These are phyloP conservation scores for Apeira syringaria DNA, from an alignment of 2,888 invertebrate species.

Conservation along the genomic window DNA sequence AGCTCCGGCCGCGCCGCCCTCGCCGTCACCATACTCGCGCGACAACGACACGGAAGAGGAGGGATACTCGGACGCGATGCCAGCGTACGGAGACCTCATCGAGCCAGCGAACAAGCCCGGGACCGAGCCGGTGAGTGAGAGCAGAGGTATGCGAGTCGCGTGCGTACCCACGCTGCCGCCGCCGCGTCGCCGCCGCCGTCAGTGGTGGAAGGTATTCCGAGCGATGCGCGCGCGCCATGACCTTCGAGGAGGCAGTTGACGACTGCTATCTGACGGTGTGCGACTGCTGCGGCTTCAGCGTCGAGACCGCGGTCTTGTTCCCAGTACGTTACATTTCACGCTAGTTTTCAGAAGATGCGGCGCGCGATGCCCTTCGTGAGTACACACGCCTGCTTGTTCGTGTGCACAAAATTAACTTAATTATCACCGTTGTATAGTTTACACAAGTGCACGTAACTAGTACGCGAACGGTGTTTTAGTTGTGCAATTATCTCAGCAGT, in stretches of 20 bases:
- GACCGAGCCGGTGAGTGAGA: slow-evolving; percentile 64
- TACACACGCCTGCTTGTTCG: slow-evolving; percentile 60
- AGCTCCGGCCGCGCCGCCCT: slow-evolving; percentile 57
- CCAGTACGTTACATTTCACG: slow-evolving; percentile 79
- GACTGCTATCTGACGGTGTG: slow-evolving; percentile 78
- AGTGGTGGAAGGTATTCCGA: slow-evolving; percentile 63
- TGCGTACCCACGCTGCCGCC: slow-evolving; percentile 24
- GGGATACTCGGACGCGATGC: slow-evolving; percentile 75
- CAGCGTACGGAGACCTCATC: slow-evolving; percentile 81
- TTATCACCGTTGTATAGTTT: slow-evolving; percentile 35
- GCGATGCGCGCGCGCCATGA: slow-evolving; percentile 81
- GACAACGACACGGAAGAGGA: slow-evolving; percentile 74
- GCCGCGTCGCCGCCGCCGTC: slow-evolving; percentile 33
- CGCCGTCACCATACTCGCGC: slow-evolving; percentile 66
- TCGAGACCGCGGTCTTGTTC: slow-evolving; percentile 74
- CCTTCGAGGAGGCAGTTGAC: slow-evolving; percentile 77
- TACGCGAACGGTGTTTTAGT: slow-evolving; percentile 4
- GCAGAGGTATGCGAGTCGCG: slow-evolving; percentile 32
- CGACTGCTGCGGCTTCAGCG: slow-evolving; percentile 82
- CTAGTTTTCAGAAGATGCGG: slow-evolving; percentile 69
- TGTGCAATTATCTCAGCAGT: slow-evolving; percentile 8
- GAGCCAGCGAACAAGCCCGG: slow-evolving; percentile 62
- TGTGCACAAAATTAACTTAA: slow-evolving; percentile 50
- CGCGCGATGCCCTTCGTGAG: slow-evolving; percentile 77
- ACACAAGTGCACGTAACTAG: slow-evolving; percentile 47